Conservation (phyloP, 2,797 vertebrate species). For the Hozukius guyotensis region DNA sequence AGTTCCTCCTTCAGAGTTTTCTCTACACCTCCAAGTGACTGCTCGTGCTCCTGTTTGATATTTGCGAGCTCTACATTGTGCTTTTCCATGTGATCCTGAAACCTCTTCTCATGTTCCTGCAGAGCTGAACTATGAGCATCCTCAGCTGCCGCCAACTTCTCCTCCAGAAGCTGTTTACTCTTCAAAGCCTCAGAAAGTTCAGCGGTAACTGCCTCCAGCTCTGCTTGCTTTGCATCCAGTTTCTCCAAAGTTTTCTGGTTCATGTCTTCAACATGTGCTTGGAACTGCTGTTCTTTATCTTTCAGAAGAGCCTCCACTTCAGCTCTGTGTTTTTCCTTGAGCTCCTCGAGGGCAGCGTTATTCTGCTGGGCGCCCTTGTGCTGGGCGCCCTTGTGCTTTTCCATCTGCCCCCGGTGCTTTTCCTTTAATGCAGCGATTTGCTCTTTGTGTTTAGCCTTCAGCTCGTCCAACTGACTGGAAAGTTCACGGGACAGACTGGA, state of each 20-base stretch:
- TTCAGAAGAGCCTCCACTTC: slow-evolving; percentile 84
- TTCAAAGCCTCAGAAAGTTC: slow-evolving; percentile 88
- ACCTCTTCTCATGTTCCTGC: slow-evolving; percentile 79
- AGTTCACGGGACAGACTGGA: slow-evolving; percentile 79
- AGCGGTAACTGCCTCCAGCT: slow-evolving; percentile 87
- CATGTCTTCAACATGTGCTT: slow-evolving; percentile 90
- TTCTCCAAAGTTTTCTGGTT: slow-evolving; percentile 93
- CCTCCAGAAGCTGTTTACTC: slow-evolving; percentile 83
- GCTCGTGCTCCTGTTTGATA: slow-evolving; percentile 83
- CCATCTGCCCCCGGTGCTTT: slow-evolving; percentile 85
- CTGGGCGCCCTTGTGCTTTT: slow-evolving; percentile 76
- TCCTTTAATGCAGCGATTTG: slow-evolving; percentile 84
- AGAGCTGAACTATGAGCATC: slow-evolving; percentile 68
- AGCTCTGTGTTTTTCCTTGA: slow-evolving; percentile 81
- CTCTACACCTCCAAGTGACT: slow-evolving; percentile 82
- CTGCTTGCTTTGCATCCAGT: slow-evolving; percentile 90
- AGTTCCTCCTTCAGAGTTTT: slow-evolving; percentile 88
- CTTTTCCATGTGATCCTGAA: slow-evolving; percentile 82
- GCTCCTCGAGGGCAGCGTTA: slow-evolving; percentile 77
- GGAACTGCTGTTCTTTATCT: slow-evolving; percentile 89
- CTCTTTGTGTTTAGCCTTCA: slow-evolving; percentile 84
- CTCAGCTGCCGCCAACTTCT: slow-evolving; percentile 79
- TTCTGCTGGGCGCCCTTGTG: slow-evolving; percentile 73
- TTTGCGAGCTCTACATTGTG: slow-evolving; percentile 82
- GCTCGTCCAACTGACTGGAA: slow-evolving; percentile 81